Conservation (phyloP, 1,140 invertebrate species). For the Drosophila watanabei region DNA sequence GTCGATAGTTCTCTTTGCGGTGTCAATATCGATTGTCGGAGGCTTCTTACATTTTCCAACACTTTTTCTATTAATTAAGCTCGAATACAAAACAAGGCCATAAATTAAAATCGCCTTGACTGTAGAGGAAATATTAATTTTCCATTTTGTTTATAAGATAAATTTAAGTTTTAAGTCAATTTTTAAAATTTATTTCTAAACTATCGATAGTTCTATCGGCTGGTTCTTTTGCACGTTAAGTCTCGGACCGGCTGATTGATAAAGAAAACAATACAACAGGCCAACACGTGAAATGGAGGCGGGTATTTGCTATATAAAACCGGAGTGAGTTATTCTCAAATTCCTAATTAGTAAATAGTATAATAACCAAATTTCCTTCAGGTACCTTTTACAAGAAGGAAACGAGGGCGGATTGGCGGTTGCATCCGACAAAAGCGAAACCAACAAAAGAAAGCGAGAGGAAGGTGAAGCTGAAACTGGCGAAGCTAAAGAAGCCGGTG, state of each 20-base stretch:
- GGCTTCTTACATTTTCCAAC: neutral
- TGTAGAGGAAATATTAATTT: no score
- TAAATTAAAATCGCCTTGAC: no score
- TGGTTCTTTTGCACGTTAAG: neutral
- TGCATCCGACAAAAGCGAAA: conserved; percentile 2
- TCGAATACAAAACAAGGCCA: no score
- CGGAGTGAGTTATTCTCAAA: conserved; percentile 81
- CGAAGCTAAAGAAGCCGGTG: conserved; percentile 25
- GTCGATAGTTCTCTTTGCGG: neutral
- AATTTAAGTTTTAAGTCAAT: no score
- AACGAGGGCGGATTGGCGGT: conserved; percentile 14
- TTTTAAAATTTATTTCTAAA: neutral
- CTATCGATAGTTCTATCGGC: conserved; percentile 9
- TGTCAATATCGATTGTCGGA: neutral
- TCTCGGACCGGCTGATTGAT: conserved; percentile 23
- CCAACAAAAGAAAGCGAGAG: conserved; percentile 60
- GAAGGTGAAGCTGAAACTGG: conserved; percentile 13
- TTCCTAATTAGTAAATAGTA: neutral
- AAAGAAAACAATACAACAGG: conserved; percentile 16
- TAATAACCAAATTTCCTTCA: neutral
- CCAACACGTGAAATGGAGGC: conserved; percentile 73
- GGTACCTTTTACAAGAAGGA: conserved; percentile 55
- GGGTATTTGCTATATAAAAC: conserved; percentile 87
- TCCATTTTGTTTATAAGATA: no score
- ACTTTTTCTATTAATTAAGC: neutral